A percentile compares a stretch with the other conserved stretches of the same genome.
Conservation (phyloP, 2,113 vertebrate genomes). For the Lipophrys pholis region DNA sequence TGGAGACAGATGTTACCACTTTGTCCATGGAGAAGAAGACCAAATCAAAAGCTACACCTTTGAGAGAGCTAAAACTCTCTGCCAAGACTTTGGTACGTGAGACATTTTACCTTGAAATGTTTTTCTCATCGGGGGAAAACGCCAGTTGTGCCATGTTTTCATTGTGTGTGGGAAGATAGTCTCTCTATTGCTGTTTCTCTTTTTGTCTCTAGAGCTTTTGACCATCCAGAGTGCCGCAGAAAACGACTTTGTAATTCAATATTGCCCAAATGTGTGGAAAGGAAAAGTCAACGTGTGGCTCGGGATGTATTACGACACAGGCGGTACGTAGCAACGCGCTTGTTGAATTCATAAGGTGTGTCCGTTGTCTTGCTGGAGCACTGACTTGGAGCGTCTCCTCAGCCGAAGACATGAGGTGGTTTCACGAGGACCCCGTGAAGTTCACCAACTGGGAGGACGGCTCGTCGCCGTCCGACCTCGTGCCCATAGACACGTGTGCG, state of each 20-base stretch:
- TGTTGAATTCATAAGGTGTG: neutral
- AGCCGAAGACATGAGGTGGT: constrained; percentile 88
- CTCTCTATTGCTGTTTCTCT: neutral
- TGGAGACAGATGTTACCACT: constrained; percentile 79
- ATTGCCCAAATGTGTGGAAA: constrained; percentile 81
- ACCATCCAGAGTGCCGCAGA: constrained; percentile 73
- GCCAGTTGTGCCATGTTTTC: neutral
- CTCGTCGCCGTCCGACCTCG: constrained; percentile 44
- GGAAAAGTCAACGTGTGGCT: constrained; percentile 79
- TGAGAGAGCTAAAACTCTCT: constrained; percentile 68
- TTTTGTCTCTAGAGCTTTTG: constrained; percentile 76
- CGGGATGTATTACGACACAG: constrained; percentile 79
- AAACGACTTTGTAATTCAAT: constrained; percentile 77
- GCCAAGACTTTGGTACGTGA: constrained; percentile 69
- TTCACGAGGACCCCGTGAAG: constrained; percentile 74
- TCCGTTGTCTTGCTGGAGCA: neutral
- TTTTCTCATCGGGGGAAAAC: neutral
- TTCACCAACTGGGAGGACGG: constrained; percentile 86
- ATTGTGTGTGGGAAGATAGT: neutral
- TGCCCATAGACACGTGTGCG: constrained; percentile 83
- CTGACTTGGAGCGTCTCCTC: constrained; percentile 36
- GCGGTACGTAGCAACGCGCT: constrained; percentile 69
- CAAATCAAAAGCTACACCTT: constrained; percentile 76
- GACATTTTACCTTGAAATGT: neutral
- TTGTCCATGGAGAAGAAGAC: constrained; percentile 82